These are phyloP conservation scores for Tetramorium alpestre DNA, from an alignment of 1,140 invertebrate genomes.

Conservation along the genomic window DNA sequence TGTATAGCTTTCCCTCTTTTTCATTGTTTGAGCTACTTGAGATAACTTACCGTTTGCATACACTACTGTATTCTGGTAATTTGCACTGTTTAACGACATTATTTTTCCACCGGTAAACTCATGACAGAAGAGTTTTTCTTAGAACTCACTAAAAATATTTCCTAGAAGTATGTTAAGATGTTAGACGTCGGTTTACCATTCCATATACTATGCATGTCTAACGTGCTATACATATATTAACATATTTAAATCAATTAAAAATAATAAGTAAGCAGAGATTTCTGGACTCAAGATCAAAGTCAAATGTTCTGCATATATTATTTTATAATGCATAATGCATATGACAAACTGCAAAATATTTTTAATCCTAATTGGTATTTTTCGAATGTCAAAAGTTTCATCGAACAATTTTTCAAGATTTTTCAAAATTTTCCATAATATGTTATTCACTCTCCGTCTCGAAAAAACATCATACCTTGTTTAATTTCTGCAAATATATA, in stretches of 20 bases:
- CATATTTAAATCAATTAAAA: not conserved
- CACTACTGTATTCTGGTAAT: not conserved
- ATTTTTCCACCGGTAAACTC: not conserved
- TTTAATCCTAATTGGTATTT: not conserved
- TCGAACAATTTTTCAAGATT: not conserved
- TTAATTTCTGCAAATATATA: not conserved
- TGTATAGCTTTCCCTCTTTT: not conserved
- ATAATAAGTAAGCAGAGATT: not conserved
- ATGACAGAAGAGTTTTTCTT: constrained; percentile 1
- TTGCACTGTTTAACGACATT: not conserved
- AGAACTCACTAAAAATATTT: not conserved
- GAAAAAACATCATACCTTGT: not conserved
- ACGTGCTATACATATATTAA: not conserved
- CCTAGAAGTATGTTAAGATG: not conserved
- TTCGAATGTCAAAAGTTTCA: not conserved
- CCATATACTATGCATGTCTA: not conserved
- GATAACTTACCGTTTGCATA: not conserved
- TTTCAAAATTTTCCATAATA: not conserved
- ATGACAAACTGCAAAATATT: not conserved
- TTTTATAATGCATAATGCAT: not conserved
- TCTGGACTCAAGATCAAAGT: not conserved
- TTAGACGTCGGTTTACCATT: not conserved
- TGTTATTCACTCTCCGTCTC: not conserved
- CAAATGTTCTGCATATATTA: not conserved
- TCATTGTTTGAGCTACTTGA: not conserved